Percentiles rank a stretch among this genome's conserved stretches.
Conservation (phyloP, 2,888 invertebrate genomes). For the Melanchra persicariae region DNA sequence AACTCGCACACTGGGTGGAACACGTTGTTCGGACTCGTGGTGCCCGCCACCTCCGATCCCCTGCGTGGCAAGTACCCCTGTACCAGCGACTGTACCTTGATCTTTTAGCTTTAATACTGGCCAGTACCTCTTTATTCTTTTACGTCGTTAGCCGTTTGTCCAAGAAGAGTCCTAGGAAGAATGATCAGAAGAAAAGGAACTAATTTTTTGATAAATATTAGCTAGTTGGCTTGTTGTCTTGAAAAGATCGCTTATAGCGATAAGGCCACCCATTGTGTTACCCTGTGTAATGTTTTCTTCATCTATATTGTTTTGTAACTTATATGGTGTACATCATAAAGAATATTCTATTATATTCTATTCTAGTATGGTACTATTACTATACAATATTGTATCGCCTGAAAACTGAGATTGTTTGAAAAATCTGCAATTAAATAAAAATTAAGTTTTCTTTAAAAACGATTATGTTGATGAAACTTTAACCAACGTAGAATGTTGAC, state of each 20-base stretch:
- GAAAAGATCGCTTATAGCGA: no score
- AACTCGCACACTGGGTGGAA: conserved; percentile 93
- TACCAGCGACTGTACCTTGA: conserved; percentile 80
- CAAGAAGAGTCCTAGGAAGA: conserved; percentile 27
- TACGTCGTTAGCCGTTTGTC: conserved; percentile 16
- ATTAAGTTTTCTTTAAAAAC: no score
- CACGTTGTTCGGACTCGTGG: conserved; percentile 91
- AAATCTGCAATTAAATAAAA: background rate
- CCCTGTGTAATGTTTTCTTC: no score
- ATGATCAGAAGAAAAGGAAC: conserved; percentile 46
- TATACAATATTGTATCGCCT: background rate
- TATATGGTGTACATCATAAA: no score
- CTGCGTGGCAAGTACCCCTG: conserved; percentile 68
- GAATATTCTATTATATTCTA: no score
- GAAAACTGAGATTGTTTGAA: background rate
- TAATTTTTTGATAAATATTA: conserved; percentile 2
- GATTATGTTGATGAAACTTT: background rate
- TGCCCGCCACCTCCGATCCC: conserved; percentile 84
- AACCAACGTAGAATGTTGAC: background rate
- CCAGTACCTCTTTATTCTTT: conserved; percentile 1
- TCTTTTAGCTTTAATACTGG: conserved; percentile 55
- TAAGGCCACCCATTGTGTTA: no score
- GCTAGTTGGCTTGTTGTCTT: no score
- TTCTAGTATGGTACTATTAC: no score
- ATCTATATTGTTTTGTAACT: no score